phyloP scores from a whole-genome alignment of 2,888 invertebrate species.

The Nomada fucata region DNA sequence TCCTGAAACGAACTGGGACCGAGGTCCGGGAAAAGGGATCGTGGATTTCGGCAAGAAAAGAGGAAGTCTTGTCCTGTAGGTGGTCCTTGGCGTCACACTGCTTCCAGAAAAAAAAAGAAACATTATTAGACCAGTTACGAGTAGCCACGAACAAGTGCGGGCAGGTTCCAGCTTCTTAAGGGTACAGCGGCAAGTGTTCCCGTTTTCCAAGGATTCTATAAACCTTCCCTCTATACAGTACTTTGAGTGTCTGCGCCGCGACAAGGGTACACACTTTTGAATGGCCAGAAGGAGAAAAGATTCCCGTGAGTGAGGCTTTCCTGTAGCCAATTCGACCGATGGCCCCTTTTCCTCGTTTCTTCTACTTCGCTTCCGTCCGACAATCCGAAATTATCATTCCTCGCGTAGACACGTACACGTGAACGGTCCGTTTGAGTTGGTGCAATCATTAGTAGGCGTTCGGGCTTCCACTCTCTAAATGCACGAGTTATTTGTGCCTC shows the following conservation, averaged over 20 bases:
- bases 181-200: slow-evolving; percentile 53
- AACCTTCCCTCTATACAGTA: neutral
- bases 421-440: neutral
- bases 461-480: slow-evolving; percentile 16
- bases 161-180: slow-evolving; percentile 43
- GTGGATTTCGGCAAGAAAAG: slow-evolving; percentile 1
- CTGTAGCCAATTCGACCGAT: slow-evolving; percentile 20
- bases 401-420: neutral
- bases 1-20: neutral
- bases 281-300: slow-evolving; percentile 25
- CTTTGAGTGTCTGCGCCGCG: slow-evolving; percentile 31
- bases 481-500: slow-evolving; percentile 30
- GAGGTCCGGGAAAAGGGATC: neutral
- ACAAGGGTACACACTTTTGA: neutral
- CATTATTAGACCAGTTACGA: slow-evolving; percentile 54
- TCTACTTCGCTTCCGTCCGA: slow-evolving; percentile 6
- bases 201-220: slow-evolving; percentile 32
- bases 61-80: slow-evolving; percentile 22
- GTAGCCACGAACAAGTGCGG: slow-evolving; percentile 50
- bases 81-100: slow-evolving; percentile 31
- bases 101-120: slow-evolving; percentile 47
- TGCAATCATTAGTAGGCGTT: neutral
- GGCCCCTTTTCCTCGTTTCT: neutral
- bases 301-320: slow-evolving; percentile 31
- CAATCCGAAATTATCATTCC: slow-evolving; percentile 35